Base-by-base conservation (phyloP, 2,797 vertebrate genomes). In the Cynodonichthys magdalenae region DNA sequence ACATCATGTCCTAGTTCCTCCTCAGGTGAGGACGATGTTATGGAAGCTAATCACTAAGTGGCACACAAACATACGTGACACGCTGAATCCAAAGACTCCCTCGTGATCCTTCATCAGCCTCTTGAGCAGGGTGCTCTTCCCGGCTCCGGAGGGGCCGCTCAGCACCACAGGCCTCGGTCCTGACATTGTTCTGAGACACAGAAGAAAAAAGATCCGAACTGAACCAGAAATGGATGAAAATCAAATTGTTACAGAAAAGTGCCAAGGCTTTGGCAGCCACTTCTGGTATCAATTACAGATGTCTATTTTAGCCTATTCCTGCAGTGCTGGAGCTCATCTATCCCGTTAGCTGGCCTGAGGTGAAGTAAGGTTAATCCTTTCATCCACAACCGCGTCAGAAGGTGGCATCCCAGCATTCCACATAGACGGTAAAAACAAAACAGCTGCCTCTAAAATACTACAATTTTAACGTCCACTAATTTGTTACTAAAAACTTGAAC, bases 111-210 rank as follows among this genome's bases (percentile, higher is more conserved):
- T 93, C 71, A 99, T 76, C 66, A 99, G 77, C 52, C 79, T 96
- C 91, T 97, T 99, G 73, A 99, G 84, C 71, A 99, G 90, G 0
- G 98, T 97, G 93, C 98, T 99, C 84, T 99, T 99, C 48, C 98
- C 98, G 0, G 96, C 97, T 3, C 98, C 98, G 0, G 98, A 99
- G 0, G 98, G 98, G 65, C 98, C 98, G 0, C 96, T 99, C 86
- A 99, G 87, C 68, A 99, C 97, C 17, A 99, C 94, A 0, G 97
- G 98, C 73, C 96, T 95, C 0, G 96, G 97, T 89, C 95, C 94
- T 28, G 95, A 91, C 97, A 99, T 99, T 15, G 74, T 88, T 77
- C 70, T 90, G 69, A 17, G 15, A 71, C 12, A 36, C 6, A 17
- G 2, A 28, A 14, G 19, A 15, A 46, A 17, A 3, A 24, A 39